phyloP scores from a whole-genome alignment of 2,113 vertebrate species.

The Aphyosemion australe region DNA sequence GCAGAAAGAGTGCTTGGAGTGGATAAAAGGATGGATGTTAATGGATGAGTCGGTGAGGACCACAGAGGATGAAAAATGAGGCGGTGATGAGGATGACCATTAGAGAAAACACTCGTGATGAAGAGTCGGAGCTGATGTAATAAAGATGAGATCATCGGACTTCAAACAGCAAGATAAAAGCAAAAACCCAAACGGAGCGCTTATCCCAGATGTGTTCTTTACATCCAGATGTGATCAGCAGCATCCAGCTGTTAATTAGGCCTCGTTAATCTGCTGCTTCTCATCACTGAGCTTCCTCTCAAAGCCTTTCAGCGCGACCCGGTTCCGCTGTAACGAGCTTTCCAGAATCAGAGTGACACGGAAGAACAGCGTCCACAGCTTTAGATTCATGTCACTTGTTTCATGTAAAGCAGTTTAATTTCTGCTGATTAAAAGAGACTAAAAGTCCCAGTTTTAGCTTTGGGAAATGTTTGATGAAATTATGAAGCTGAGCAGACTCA shows the following conservation, averaged over 20 bases:
- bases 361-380: too few species aligned
- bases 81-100: slow-evolving; percentile 11
- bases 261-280: neutral
- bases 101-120: neutral
- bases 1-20: slow-evolving; percentile 6
- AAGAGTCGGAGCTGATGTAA: neutral
- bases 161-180: neutral
- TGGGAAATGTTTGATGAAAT: neutral
- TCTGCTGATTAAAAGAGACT: neutral
- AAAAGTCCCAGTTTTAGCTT: neutral
- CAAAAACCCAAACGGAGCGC: neutral
- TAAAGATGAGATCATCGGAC: too few species aligned
- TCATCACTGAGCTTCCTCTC: too few species aligned
- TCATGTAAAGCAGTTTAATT: neutral
- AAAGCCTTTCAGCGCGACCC: too few species aligned
- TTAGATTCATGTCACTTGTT: too few species aligned
- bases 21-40: slow-evolving; percentile 24
- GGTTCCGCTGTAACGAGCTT: too few species aligned
- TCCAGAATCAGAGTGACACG: too few species aligned
- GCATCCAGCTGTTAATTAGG: neutral
- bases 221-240: neutral
- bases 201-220: neutral
- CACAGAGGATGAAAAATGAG: neutral
- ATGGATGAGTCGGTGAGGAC: neutral
- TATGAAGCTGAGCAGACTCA: neutral